phyloP scores from a whole-genome alignment of 2,113 vertebrate genomes.

The Siphamia tubifer region DNA sequence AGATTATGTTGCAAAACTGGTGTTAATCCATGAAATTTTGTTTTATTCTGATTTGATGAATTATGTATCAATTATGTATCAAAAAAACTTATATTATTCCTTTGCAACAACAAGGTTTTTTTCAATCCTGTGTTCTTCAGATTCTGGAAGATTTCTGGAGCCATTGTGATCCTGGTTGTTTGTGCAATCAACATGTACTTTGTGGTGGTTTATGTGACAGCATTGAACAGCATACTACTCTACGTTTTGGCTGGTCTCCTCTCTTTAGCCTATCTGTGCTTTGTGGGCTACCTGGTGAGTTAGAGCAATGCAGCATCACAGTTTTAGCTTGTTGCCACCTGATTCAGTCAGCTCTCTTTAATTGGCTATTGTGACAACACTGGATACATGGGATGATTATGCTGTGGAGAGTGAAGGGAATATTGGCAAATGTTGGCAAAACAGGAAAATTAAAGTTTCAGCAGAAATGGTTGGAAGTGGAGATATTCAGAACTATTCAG shows the following conservation, averaged over 20 bases:
- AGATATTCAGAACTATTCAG: no score
- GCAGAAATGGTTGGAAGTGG: no score
- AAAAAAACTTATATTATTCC: no score
- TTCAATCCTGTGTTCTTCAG: constrained; percentile 61
- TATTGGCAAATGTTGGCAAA: no score
- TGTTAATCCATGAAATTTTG: no score
- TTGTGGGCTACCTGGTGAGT: constrained; percentile 93
- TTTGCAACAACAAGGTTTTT: not conserved
- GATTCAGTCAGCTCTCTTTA: no score
- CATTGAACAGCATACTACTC: constrained; percentile 80
- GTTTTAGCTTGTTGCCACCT: no score
- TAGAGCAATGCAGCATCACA: not conserved
- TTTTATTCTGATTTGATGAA: not conserved
- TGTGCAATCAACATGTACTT: constrained; percentile 96
- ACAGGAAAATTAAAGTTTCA: no score
- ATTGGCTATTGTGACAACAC: no score
- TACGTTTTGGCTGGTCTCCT: constrained; percentile 85
- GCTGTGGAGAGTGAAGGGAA: no score
- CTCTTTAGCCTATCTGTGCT: constrained; percentile 86
- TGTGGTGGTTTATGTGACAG: constrained; percentile 87
- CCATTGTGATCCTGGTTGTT: constrained; percentile 84
- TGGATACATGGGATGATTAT: no score
- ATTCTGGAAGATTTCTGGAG: constrained; percentile 87
- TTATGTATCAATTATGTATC: no score
- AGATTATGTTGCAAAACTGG: not conserved